Conservation (phyloP, 2,888 invertebrate genomes). For the Ecdyonurus torrentis region DNA sequence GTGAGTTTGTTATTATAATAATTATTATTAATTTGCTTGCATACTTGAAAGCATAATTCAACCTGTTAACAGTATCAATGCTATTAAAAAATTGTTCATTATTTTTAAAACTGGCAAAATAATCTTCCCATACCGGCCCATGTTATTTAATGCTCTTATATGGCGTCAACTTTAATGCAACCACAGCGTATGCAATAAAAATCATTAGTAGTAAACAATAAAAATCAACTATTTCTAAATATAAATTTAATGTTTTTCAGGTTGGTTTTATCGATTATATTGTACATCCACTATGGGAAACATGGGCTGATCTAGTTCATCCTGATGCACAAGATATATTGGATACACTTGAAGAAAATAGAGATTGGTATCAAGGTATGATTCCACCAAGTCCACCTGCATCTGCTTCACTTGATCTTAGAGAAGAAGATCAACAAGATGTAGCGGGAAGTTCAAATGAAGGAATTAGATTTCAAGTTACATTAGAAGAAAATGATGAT, state of each 20-base stretch:
- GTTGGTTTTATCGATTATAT: slow-evolving; percentile 99
- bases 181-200: no score
- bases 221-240: neutral
- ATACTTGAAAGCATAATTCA: no score
- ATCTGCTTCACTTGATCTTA: slow-evolving; percentile 17
- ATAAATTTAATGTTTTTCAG: slow-evolving; percentile 22
- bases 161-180: no score
- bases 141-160: no score
- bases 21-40: no score
- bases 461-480: slow-evolving; percentile 35
- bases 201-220: neutral
- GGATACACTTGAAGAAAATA: slow-evolving; percentile 94
- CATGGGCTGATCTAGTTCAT: slow-evolving; percentile 98
- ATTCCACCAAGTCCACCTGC: slow-evolving; percentile 84
- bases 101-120: no score
- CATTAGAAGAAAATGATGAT: slow-evolving; percentile 67
- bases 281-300: slow-evolving; percentile 98
- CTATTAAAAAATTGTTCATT: slow-evolving; percentile 4
- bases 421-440: slow-evolving; percentile 23
- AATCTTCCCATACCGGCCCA: no score
- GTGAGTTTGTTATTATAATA: no score
- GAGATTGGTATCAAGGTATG: slow-evolving; percentile 90
- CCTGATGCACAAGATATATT: slow-evolving; percentile 97
- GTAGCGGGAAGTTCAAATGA: slow-evolving; percentile 25
- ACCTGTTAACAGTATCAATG: no score